A percentile compares a stretch with the other conserved stretches of the same genome.
Evolutionary conservation across 2,888 invertebrate species (phyloP).

Genomic region (Macrosoma leucophasiata): DNA sequence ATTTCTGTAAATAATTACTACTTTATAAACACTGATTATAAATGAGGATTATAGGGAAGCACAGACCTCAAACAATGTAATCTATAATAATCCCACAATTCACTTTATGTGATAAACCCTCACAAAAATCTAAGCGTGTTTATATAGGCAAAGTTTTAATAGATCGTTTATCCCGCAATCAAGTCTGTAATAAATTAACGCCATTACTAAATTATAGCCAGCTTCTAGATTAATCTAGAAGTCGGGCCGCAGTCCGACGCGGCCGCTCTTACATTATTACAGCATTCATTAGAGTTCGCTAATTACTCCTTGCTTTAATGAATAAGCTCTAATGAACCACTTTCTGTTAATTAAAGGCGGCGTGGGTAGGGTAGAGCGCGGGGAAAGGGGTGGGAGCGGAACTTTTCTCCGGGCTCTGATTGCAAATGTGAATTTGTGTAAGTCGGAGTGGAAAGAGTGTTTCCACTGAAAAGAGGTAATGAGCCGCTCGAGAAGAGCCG

Average conservation of each 20-base stretch:
- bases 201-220: slow-evolving; percentile 70
- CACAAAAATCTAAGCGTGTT: too few relatives aligned
- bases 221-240: slow-evolving; percentile 74
- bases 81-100: too few relatives aligned
- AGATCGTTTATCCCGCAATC: slow-evolving; percentile 60
- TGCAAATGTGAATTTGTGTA: slow-evolving; percentile 77
- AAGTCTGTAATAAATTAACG: slow-evolving; percentile 64
- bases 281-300: slow-evolving; percentile 91
- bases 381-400: slow-evolving; percentile 39
- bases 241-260: slow-evolving; percentile 70
- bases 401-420: slow-evolving; percentile 74
- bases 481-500: slow-evolving; percentile 63
- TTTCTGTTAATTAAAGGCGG: slow-evolving; percentile 92
- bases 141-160: slow-evolving; percentile 32
- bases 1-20: too few relatives aligned
- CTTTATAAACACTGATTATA: too few relatives aligned
- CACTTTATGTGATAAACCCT: too few relatives aligned
- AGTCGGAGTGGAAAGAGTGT: slow-evolving; percentile 71
- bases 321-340: slow-evolving; percentile 94
- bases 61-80: too few relatives aligned
- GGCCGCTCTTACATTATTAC: slow-evolving; percentile 83
- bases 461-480: slow-evolving; percentile 71
- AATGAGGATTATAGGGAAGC: too few relatives aligned
- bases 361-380: slow-evolving; percentile 43
- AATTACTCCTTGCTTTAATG: slow-evolving; percentile 93